Evolutionary conservation across 2,113 vertebrate genomes (phyloP).

Genomic region (Chloebia gouldiae): DNA sequence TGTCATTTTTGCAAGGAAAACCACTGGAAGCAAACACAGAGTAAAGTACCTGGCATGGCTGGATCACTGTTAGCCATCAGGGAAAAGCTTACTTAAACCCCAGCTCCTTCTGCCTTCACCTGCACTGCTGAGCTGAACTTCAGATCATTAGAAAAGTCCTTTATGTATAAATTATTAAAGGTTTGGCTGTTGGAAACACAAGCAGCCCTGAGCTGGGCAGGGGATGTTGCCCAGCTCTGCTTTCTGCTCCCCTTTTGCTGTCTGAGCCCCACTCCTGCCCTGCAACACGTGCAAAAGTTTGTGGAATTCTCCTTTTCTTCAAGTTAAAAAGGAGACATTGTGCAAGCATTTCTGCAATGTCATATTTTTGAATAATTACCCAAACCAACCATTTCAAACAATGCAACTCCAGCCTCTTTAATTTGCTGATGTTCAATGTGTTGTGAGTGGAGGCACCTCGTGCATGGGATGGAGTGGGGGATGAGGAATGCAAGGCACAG

Average conservation of each 20-base stretch:
- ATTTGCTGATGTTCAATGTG: background rate
- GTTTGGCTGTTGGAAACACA: background rate
- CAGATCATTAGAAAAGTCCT: background rate
- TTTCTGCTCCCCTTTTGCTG: background rate
- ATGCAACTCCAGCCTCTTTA: background rate
- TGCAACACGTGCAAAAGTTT: accelerated
- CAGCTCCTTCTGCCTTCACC: background rate
- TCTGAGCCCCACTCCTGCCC: background rate
- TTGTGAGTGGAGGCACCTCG: background rate
- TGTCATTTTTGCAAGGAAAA: background rate
- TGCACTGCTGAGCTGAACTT: background rate
- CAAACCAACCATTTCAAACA: background rate
- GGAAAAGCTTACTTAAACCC: background rate
- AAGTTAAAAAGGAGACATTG: background rate
- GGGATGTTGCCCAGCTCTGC: background rate
- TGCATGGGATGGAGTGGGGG: background rate
- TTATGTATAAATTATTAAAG: background rate
- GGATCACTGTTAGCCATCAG: background rate
- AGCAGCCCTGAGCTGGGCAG: background rate
- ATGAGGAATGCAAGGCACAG: background rate
- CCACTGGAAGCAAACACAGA: background rate
- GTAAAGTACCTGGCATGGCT: background rate
- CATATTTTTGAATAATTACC: background rate
- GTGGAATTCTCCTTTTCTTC: background rate
- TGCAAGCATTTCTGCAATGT: background rate